Base-by-base conservation (phyloP, 2,113 vertebrate genomes). In the Sardina pilchardus region DNA sequence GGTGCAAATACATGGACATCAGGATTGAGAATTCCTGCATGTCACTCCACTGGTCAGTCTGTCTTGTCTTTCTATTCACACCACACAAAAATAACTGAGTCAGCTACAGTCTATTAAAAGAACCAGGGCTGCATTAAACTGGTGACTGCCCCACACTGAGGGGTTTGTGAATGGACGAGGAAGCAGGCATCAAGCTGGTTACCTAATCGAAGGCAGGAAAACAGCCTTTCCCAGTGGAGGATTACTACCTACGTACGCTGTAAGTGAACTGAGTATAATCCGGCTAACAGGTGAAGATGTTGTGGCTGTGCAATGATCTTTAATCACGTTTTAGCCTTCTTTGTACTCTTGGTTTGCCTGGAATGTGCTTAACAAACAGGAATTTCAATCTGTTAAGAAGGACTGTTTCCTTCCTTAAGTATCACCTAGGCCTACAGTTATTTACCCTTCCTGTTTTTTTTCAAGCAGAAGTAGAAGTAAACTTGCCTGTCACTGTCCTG, bases 71-170 rank as follows among this genome's bases (percentile, higher is more conserved):
- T 88, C 89, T 91, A 82, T 81, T 2, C 85, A 47, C 84, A 44
- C 86, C 87, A 71, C 91, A 91, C 91, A 81, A 90, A 89, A 93
- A 91, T 92, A 92, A 91, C 93, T 92, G 90, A 92, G 90, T 92
- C 89, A 89, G 90, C 91, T 89, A 82, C 84, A 83, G 85, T 93
- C 94, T 96, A 96, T 96, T 94, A 92, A 94, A 94, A 94, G 94
- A 90, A 87, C 82, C 81, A 19, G 30, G 86, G 85, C 90, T 87
- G 88, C 89, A 75, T 86, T 82, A 81, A 88, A 87, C 86, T 89
- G 82, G 56, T 6, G 59, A 82, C 84, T 85, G 86, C 8, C 85
- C 83, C 83, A 83, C 81, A 88, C 87, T 87, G 75, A 43, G 87
- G 90, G 88, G 87, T 45, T 85, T 81, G 90, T 93, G 92, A 93